Base-by-base conservation (phyloP, 2,113 vertebrate genomes). In the Sander vitreus region DNA sequence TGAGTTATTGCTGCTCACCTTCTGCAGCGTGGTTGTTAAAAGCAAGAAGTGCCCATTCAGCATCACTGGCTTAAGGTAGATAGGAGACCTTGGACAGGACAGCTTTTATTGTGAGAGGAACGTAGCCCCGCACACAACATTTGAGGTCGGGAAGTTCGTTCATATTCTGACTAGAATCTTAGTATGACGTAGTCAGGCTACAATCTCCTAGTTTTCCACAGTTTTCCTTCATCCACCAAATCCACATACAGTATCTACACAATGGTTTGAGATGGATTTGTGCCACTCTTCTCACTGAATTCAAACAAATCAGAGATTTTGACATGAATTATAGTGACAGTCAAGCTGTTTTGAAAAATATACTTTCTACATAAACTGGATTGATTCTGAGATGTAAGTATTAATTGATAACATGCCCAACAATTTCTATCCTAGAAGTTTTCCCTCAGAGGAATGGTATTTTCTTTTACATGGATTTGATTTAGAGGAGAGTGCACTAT, bases 361-460 rank as follows among this genome's bases (percentile, higher is more conserved):
- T 14, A 21, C 51, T 25, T 30, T 3, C 54, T 16, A 23, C 55
- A 65, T 60, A 57, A 8, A 2, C 19, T 11, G 19, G 57, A 73
- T 66, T 18, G 63, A 76, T 54, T 74, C 36, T 51, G 27, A 23
- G 53, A 80, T 79, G 45, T 58, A 71, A 68, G 4, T 14, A 8
- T 33, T 39, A 55, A 81, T 74, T 68, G 18, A 82, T 67, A 66
- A 53, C 51, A 25, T 43, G 33, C 19, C 18, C 51, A 74, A 19
- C 1, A 36, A 4, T 66, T 73, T 53, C n/a, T 57, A 12, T 18
- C 47, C 51, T 55, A 33, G 73, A 80, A 83, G 47, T 73, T 27
- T 73, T 71, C 43, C 83, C 65, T 77, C 54, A 75, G 55, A 63
- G 80, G 69, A 78, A 75, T 43, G 55, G 27, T 25, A 50, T 87